Evolutionary conservation across 2,797 vertebrate species (phyloP).

Genomic region (Crocodylus rhombifer): DNA sequence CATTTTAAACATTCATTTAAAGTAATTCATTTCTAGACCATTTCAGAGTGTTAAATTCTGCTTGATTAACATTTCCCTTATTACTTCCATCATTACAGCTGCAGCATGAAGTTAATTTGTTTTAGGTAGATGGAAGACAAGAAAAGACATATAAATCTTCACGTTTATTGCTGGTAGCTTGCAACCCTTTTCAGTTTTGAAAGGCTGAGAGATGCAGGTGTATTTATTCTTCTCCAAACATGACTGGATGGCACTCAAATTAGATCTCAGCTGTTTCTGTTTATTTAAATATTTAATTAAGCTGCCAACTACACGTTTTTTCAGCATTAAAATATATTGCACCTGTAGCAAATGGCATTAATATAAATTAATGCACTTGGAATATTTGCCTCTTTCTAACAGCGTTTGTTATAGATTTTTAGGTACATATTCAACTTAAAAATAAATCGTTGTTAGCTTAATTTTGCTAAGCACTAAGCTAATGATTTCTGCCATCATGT

Average conservation of each 20-base stretch:
- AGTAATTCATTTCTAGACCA: slow-evolving; percentile 28
- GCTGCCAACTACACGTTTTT: neutral
- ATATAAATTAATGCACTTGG: slow-evolving; percentile 1
- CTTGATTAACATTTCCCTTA: slow-evolving; percentile 49
- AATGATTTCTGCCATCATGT: slow-evolving; percentile 19
- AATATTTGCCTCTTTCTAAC: slow-evolving; percentile 1
- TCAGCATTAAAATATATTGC: neutral
- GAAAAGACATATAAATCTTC: slow-evolving; percentile 10
- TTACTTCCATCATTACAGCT: slow-evolving; percentile 30
- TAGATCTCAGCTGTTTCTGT: neutral
- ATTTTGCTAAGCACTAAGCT: slow-evolving; percentile 24
- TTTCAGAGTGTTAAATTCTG: slow-evolving; percentile 37
- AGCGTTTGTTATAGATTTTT: neutral
- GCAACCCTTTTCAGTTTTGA: neutral
- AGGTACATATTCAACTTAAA: neutral
- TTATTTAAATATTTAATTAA: slow-evolving; percentile 44
- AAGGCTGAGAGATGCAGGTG: neutral
- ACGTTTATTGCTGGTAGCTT: neutral
- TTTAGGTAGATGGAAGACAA: slow-evolving; percentile 23
- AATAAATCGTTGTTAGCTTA: slow-evolving; percentile 5
- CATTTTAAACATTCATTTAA: slow-evolving; percentile 44
- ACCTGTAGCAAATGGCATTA: neutral
- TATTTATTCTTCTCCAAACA: slow-evolving; percentile 12
- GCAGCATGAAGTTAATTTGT: slow-evolving; percentile 26
- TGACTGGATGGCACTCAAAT: neutral